phyloP scores from a whole-genome alignment of 2,797 vertebrate species.

The Cyprinella venusta region DNA sequence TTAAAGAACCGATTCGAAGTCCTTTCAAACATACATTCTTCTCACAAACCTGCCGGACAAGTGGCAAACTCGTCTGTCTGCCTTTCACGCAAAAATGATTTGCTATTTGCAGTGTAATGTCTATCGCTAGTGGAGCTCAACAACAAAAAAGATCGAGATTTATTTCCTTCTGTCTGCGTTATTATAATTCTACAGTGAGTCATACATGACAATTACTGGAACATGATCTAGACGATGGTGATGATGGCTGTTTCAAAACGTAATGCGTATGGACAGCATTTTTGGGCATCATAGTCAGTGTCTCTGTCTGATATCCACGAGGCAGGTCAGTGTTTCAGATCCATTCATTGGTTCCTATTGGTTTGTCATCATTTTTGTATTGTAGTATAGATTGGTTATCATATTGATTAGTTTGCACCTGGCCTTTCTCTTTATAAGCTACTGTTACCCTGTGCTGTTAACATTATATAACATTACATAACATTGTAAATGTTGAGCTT shows the following conservation, averaged over 20 bases:
- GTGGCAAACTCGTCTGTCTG: slow-evolving; percentile 53
- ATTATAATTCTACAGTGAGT: background rate
- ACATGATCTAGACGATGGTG: background rate
- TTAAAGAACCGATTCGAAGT: background rate
- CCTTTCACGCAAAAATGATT: slow-evolving; percentile 18
- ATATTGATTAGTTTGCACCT: background rate
- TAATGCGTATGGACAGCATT: background rate
- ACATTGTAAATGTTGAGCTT: background rate
- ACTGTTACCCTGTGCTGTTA: background rate
- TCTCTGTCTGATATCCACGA: background rate
- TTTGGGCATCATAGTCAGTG: background rate
- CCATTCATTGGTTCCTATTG: background rate
- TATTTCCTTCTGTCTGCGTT: background rate
- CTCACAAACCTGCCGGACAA: slow-evolving; percentile 45
- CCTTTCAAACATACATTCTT: slow-evolving; percentile 28
- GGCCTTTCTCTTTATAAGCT: background rate
- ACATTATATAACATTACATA: background rate
- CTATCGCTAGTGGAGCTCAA: background rate
- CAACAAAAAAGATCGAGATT: background rate
- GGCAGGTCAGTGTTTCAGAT: background rate
- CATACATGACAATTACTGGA: background rate
- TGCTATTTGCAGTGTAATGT: background rate
- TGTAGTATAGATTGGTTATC: background rate
- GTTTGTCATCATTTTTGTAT: background rate
- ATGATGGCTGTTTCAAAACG: background rate